Conservation (phyloP, 2,113 vertebrate genomes). For the Lichenostomus cassidix region DNA sequence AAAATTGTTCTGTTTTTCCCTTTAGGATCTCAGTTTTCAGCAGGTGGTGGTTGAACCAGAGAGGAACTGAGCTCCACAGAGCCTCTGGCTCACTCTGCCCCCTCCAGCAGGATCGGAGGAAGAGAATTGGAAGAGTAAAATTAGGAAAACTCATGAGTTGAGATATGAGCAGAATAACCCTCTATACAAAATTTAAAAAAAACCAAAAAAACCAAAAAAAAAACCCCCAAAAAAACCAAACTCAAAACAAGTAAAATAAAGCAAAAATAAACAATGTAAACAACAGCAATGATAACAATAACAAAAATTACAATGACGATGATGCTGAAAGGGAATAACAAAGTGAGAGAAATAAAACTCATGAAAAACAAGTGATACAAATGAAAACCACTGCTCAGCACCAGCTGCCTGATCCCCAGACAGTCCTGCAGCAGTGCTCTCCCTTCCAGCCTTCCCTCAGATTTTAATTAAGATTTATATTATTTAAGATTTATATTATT, state of each 20-base stretch:
- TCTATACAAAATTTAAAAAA: too few relatives aligned
- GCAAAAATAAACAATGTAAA: not conserved
- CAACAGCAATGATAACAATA: accelerated
- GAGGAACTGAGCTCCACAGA: not conserved
- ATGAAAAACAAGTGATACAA: not conserved
- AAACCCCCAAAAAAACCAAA: too few relatives aligned
- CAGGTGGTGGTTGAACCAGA: not conserved
- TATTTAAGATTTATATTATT: too few relatives aligned
- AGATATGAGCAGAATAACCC: too few relatives aligned
- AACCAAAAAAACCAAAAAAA: too few relatives aligned
- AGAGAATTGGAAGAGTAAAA: not conserved
- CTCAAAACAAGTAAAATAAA: not conserved
- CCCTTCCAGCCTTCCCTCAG: too few relatives aligned
- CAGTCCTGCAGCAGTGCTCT: accelerated
- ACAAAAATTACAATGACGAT: accelerated
- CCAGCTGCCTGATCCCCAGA: too few relatives aligned
- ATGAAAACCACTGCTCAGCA: not conserved
- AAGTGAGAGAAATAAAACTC: not conserved
- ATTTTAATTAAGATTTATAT: too few relatives aligned
- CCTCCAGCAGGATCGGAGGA: not conserved
- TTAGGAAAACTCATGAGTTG: not conserved
- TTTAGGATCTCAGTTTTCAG: not conserved
- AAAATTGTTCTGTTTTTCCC: not conserved
- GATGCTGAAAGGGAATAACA: not conserved
- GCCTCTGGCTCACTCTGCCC: not conserved